These are phyloP conservation scores for Listrodromus nycthemerus DNA, from an alignment of 2,888 invertebrate genomes.

Conservation along the genomic window DNA sequence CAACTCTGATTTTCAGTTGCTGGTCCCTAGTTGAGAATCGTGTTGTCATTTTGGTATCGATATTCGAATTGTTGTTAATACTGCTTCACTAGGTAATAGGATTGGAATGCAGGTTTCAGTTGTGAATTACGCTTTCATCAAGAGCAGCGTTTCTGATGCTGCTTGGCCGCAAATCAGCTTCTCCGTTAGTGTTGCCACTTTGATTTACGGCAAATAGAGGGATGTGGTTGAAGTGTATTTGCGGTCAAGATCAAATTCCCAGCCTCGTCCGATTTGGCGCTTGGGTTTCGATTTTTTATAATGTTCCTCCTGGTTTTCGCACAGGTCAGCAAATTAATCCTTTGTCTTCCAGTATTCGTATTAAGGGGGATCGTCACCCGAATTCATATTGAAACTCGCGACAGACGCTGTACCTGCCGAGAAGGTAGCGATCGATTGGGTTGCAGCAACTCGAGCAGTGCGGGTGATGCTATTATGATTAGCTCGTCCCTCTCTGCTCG, in stretches of 20 bases:
- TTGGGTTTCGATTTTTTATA: slow-evolving; percentile 8
- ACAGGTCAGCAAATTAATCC: neutral
- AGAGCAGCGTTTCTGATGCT: slow-evolving; percentile 10
- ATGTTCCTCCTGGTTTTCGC: neutral
- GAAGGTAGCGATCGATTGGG: slow-evolving; percentile 41
- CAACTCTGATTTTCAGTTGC: neutral
- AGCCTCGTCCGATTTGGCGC: slow-evolving; percentile 4
- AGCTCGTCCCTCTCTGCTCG: slow-evolving; percentile 62
- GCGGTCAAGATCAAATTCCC: neutral
- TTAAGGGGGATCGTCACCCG: slow-evolving; percentile 2
- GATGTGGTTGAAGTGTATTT: slow-evolving; percentile 12
- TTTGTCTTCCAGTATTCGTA: slow-evolving; percentile 11
- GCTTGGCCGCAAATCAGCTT: neutral
- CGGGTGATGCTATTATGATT: slow-evolving; percentile 73
- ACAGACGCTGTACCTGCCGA: slow-evolving; percentile 12
- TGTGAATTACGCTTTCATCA: slow-evolving; percentile 46
- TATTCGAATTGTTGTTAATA: neutral
- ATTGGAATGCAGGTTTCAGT: slow-evolving; percentile 47
- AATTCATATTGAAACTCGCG: slow-evolving; percentile 25
- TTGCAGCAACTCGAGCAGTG: slow-evolving; percentile 7
- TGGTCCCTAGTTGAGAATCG: neutral
- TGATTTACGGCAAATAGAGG: slow-evolving; percentile 34
- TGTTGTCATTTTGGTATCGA: neutral
- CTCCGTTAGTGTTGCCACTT: neutral
- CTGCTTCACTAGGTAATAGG: slow-evolving; percentile 52